Evolutionary conservation across 2,888 invertebrate genomes (phyloP).

Genomic region (Germaria angustata): DNA sequence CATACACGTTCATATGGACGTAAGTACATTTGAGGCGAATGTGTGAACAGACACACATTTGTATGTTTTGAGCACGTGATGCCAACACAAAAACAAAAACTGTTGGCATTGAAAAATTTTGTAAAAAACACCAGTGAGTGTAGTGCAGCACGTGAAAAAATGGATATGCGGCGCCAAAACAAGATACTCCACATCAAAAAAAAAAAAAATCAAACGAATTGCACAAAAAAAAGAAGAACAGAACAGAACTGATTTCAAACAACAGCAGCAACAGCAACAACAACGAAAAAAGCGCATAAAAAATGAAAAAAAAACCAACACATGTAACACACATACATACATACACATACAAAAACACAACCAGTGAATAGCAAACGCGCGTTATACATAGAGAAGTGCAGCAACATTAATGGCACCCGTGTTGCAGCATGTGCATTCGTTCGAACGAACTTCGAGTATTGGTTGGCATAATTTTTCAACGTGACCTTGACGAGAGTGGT

Average conservation of each 20-base stretch:
- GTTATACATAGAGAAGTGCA: conserved; percentile 54
- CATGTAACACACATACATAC: not conserved
- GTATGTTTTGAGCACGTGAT: conserved; percentile 57
- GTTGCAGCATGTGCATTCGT: conserved; percentile 63
- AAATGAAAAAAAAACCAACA: conserved; percentile 26
- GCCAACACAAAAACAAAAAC: conserved; percentile 49
- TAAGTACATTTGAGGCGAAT: not conserved
- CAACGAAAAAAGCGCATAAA: conserved; percentile 37
- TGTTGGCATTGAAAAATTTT: conserved; percentile 56
- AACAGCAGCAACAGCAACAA: conserved; percentile 6
- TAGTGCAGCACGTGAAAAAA: conserved; percentile 65
- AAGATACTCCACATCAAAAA: conserved; percentile 59
- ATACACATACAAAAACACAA: not conserved
- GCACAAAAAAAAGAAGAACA: conserved; percentile 28
- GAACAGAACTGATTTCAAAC: conserved; percentile 50
- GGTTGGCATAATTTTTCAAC: conserved; percentile 67
- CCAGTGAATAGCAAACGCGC: conserved; percentile 37
- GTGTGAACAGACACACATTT: conserved; percentile 25
- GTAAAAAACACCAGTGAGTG: conserved; percentile 54
- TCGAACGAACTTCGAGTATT: conserved; percentile 59
- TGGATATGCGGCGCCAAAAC: conserved; percentile 63
- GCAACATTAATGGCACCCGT: conserved; percentile 59
- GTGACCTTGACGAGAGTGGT: conserved; percentile 68
- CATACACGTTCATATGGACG: not conserved
- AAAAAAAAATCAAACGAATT: conserved; percentile 19